Evolutionary conservation across 2,113 vertebrate species (phyloP).

Genomic region (Cygnus atratus): DNA sequence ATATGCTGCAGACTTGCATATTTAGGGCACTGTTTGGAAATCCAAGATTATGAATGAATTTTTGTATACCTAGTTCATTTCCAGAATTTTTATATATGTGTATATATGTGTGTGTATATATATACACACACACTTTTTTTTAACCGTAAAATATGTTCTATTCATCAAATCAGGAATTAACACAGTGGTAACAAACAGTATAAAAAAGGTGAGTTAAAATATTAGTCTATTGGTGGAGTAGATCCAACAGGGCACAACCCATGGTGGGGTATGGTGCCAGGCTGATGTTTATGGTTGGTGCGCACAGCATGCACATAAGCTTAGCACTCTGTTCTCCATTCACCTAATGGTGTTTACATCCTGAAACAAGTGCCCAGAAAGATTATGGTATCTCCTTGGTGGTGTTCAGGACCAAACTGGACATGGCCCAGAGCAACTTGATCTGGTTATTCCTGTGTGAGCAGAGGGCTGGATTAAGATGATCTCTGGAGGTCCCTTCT

Average conservation of each 20-base stretch:
- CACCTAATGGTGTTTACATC: neutral
- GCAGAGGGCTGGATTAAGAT: neutral
- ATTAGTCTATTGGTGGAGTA: neutral
- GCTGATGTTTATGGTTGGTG: neutral
- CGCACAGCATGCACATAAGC: fast-evolving
- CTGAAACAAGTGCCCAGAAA: neutral
- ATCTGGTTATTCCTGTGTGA: neutral
- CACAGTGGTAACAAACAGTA: neutral
- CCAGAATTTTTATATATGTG: neutral
- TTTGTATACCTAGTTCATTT: neutral
- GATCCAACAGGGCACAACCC: neutral
- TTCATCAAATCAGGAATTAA: neutral
- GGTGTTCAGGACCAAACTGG: neutral
- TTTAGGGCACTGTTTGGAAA: neutral
- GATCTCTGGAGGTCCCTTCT: neutral
- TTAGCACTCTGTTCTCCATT: neutral
- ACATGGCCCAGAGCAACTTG: neutral
- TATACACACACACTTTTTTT: neutral
- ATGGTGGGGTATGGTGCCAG: neutral
- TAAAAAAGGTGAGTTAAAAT: neutral
- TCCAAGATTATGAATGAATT: neutral
- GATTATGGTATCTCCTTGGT: neutral
- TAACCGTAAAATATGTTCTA: neutral
- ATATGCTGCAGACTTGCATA: neutral
- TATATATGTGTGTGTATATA: too few relatives aligned